Conservation (phyloP, 2,888 invertebrate genomes). For the Cinara cedri region DNA sequence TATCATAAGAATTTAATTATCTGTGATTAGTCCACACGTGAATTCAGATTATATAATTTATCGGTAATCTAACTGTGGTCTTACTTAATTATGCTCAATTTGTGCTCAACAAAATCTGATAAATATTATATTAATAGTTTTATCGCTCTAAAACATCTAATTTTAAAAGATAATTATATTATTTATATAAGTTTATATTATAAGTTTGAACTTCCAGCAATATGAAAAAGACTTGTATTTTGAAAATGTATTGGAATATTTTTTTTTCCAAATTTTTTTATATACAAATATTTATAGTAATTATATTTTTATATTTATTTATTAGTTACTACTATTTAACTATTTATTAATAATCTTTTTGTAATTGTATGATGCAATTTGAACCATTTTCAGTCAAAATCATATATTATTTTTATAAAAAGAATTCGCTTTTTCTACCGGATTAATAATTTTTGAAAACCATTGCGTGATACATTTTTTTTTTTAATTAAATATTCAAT, state of each 20-base stretch:
- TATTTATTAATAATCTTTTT: not conserved
- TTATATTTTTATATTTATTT: not conserved
- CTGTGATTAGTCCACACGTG: slow-evolving; percentile 5
- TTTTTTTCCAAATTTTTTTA: slow-evolving; percentile 5
- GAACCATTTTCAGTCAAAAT: too few species aligned
- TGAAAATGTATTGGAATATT: slow-evolving; percentile 9
- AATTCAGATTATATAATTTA: slow-evolving; percentile 43
- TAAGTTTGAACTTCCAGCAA: slow-evolving; percentile 20
- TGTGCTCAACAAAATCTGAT: slow-evolving; percentile 36
- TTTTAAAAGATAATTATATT: slow-evolving; percentile 4
- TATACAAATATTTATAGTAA: not conserved
- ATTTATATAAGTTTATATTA: not conserved
- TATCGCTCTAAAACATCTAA: not conserved
- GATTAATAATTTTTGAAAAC: too few species aligned
- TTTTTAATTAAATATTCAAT: too few species aligned
- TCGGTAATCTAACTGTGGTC: not conserved
- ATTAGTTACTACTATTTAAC: not conserved
- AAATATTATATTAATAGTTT: slow-evolving; percentile 8
- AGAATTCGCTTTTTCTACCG: too few species aligned
- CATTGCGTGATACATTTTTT: too few species aligned
- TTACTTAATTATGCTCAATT: slow-evolving; percentile 41
- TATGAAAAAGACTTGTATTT: slow-evolving; percentile 42
- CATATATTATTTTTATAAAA: too few species aligned
- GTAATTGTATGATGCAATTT: too few species aligned
- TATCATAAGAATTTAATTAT: slow-evolving; percentile 5